Percentiles rank a stretch among this genome's conserved stretches.
These are phyloP conservation scores for Equus przewalskii DNA, from an alignment of 2,113 vertebrate genomes.

Conservation along the genomic window DNA sequence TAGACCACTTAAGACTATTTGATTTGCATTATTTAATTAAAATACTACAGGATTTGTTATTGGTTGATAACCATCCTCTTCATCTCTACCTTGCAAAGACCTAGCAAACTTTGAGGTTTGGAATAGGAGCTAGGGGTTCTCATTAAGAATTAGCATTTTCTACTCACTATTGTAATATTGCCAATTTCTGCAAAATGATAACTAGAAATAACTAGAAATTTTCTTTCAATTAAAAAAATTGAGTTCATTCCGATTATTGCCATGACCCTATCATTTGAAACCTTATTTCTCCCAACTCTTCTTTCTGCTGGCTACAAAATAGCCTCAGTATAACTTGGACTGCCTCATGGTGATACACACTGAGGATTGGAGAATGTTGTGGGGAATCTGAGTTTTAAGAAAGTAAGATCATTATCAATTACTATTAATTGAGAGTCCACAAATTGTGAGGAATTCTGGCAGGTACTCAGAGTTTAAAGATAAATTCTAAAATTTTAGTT, in stretches of 20 bases:
- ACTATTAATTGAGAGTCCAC: neutral
- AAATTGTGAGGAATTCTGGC: neutral
- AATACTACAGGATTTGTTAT: neutral
- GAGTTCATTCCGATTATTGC: neutral
- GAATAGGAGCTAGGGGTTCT: neutral
- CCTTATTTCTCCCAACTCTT: neutral
- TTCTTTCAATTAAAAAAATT: conserved; percentile 10
- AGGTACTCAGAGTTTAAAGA: neutral
- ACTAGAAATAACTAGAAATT: conserved; percentile 35
- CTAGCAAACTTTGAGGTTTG: neutral
- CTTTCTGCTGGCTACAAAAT: neutral
- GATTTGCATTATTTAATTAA: conserved; percentile 6
- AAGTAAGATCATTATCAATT: neutral
- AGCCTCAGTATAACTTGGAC: neutral
- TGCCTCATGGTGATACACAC: neutral
- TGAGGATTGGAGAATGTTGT: neutral
- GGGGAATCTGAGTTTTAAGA: neutral
- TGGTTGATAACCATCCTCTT: neutral
- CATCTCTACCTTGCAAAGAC: neutral
- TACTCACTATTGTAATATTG: neutral
- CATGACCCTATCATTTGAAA: neutral
- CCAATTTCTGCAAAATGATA: neutral
- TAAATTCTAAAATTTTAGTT: neutral
- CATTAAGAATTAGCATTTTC: neutral
- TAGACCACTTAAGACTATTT: neutral